Base-by-base conservation (phyloP, 1,140 invertebrate species). In the Drosophila quadrilineata region DNA sequence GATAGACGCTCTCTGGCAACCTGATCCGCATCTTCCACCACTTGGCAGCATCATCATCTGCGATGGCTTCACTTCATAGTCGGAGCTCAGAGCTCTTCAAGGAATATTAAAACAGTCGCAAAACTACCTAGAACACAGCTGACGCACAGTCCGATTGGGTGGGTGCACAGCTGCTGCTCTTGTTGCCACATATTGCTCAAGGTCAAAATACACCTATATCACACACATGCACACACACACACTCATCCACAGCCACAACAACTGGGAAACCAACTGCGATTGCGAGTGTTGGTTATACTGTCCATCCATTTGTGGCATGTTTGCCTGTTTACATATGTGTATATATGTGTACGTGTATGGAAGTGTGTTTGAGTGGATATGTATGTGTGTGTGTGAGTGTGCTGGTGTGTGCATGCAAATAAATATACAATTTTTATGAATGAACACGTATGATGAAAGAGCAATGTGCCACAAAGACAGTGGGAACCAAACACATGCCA, bases 381-480 rank as follows among this genome's bases (percentile, higher is more conserved):
- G 17, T 10, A 21, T 45, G 33, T 36, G 19, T 21, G n/a, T 35
- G 22, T 2, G 6, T 35, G 14, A 43, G 6, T 38, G 45, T 14
- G 28, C 12, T n/a, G 57, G 31, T 66, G 53, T 85, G 57, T 58
- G 62, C 62, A 79, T 74, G 79, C 79, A 85, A 84, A 85, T 84
- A 84, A 84, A 84, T 85, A 84, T 85, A 84, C 29, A 84, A 85
- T 79, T 84, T 84, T 85, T 79, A 84, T 84, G 79, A 84, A 84
- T 84, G 79, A 84, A 84, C 79, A 84, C 79, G 79, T 84, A 74
- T 85, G 79, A 77, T 85, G 79, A 84, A 84, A 85, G 66, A 85
- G 36, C 52, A 62, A 60, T 79, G 75, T 75, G 31, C 53, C 28
- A 17, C 6, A 63, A 33, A 6, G 40, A 48, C 19, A 24, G n/a